A percentile compares a stretch with the other conserved stretches of the same genome.
phyloP scores from a whole-genome alignment of 2,888 invertebrate species.

The Alloplasta piceator region DNA sequence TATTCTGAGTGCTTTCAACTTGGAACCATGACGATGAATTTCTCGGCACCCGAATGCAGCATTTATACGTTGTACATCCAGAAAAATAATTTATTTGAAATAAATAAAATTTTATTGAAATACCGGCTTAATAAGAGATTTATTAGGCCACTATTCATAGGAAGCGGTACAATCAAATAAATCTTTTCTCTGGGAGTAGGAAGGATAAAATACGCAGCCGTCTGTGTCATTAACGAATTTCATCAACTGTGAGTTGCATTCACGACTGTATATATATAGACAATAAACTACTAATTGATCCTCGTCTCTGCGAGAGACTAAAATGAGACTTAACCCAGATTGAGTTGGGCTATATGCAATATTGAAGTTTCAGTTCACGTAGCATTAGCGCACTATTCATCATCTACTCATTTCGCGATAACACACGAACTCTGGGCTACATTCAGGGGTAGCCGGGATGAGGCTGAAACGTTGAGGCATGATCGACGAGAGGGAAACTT shows the following conservation, averaged over 20 bases:
- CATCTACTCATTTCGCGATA: neutral
- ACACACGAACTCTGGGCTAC: neutral
- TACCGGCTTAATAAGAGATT: no score
- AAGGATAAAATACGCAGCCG: neutral
- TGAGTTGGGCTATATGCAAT: neutral
- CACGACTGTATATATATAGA: neutral
- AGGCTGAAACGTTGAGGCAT: neutral
- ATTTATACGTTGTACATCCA: neutral
- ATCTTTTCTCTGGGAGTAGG: no score
- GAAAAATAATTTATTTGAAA: no score
- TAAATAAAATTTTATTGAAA: no score
- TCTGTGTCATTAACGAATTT: constrained; percentile 1
- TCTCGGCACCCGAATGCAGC: neutral
- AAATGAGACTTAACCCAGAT: neutral
- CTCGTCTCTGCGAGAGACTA: neutral
- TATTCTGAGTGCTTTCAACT: no score
- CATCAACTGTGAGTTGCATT: neutral
- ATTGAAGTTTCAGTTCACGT: no score
- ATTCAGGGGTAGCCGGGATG: no score
- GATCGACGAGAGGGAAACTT: neutral
- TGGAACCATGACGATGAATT: neutral
- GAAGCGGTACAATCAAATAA: no score
- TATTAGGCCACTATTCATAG: no score
- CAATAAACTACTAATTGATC: constrained; percentile 2
- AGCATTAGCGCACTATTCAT: neutral